These are phyloP conservation scores for Stomorhina lunata DNA, from an alignment of 2,888 invertebrate genomes.

Conservation along the genomic window DNA sequence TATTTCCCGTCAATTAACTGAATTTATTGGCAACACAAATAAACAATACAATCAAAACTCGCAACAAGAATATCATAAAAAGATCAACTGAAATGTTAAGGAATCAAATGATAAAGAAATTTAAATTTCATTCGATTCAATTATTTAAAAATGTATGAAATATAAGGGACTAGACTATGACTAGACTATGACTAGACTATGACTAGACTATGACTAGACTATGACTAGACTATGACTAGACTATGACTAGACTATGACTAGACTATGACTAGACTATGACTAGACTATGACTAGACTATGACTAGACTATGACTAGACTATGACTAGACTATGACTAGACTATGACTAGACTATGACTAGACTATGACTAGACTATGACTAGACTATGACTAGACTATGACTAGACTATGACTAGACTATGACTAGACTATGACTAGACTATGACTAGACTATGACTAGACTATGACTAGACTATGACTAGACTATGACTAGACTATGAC, in stretches of 20 bases:
- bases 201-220: conserved; percentile 1
- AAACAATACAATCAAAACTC: conserved; percentile 67
- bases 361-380: no score
- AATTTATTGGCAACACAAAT: conserved; percentile 76
- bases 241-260: neutral
- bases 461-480: no score
- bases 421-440: no score
- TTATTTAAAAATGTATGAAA: neutral
- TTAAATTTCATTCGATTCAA: neutral
- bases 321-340: no score
- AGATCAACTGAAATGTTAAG: conserved; percentile 9
- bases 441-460: no score
- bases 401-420: no score
- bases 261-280: no score
- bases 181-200: neutral
- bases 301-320: no score
- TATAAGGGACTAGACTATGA: neutral
- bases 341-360: no score
- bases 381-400: no score
- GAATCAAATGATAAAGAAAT: conserved; percentile 1
- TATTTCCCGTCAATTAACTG: conserved; percentile 78
- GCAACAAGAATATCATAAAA: neutral
- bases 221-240: conserved; percentile 5
- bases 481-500: no score
- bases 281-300: no score